These are phyloP conservation scores for Actinostola sp. DNA, from an alignment of 92 coral and sea anemone genomes.

Conservation along the genomic window DNA sequence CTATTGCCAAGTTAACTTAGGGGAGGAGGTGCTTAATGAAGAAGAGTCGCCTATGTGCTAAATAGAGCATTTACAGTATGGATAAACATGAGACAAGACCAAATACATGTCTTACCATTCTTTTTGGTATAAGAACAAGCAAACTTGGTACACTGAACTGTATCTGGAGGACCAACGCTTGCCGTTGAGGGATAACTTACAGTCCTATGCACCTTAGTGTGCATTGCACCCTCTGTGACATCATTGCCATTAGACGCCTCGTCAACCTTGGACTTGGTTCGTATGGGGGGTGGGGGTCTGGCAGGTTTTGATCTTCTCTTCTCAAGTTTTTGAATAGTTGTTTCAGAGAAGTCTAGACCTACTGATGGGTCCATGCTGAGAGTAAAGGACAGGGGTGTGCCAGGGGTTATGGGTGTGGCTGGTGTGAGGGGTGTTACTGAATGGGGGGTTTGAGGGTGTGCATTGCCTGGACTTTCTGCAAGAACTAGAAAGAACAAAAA, in stretches of 20 bases:
- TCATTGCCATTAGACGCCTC: constrained; percentile 65
- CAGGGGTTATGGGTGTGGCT: constrained; percentile 65
- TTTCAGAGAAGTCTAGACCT: constrained; percentile 49
- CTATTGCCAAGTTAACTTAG: too few species aligned
- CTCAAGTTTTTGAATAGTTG: constrained; percentile 42
- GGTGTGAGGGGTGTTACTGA: constrained; percentile 47
- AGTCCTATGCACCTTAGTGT: constrained; percentile 26
- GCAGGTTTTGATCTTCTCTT: constrained; percentile 64
- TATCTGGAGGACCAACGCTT: constrained; percentile 71
- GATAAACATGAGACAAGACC: too few species aligned
- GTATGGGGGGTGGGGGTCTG: constrained; percentile 73
- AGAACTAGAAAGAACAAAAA: constrained; percentile 46
- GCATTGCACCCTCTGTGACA: constrained; percentile 39
- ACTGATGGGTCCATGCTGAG: constrained; percentile 53
- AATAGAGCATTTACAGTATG: too few species aligned
- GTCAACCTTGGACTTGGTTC: constrained; percentile 40
- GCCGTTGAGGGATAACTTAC: constrained; percentile 40
- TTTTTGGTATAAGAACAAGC: constrained; percentile 94
- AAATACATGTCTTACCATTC: constrained; percentile 66
- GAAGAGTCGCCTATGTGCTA: too few species aligned
- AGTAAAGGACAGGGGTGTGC: constrained; percentile 70
- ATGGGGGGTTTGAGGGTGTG: constrained; percentile 14
- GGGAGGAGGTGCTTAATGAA: too few species aligned
- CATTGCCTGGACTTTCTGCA: constrained; percentile 51
- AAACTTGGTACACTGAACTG: constrained; percentile 79